Base-by-base conservation (phyloP, 2,797 vertebrate species). In the Cynopterus sphinx region DNA sequence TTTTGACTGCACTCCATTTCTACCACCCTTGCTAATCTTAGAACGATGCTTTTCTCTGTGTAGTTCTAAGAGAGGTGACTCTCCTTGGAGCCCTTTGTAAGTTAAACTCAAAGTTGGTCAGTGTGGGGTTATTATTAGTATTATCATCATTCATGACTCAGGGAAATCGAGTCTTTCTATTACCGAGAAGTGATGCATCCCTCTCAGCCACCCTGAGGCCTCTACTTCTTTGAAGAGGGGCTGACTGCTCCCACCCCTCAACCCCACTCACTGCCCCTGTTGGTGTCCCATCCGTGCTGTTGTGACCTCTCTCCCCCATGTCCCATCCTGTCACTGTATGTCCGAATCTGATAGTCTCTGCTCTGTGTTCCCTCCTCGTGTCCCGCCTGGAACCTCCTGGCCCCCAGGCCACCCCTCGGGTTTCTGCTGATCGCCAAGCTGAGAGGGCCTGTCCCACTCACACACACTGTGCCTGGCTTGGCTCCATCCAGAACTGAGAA, bases 271-370 rank as follows among this genome's bases (percentile, higher is more conserved):
- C 97, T 98, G 98, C 97, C 97, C 98, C 91, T 96, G 98, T 98
- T 98, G 98, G 97, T 98, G 98, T 99, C 97, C 67, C 98, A 98
- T 98, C 96, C 97, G 97, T 98, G 97, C 94, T 96, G 86, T 98
- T 70, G 97, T 98, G 96, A 98, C 97, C 75, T 96, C 98, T 91
- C 91, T 97, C 98, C 97, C 97, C 98, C 96, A 0, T 98, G 98
- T 98, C 83, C 3, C 98, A 98, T 98, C 98, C 98, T 98, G 98
- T 99, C 96, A 98, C 96, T 97, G 97, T 98, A 67, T 95, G 98
- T 98, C 98, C 97, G 1, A 97, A 93, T 96, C 95, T 93, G 97
- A 96, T 39, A 95, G 98, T 98, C 98, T 89, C 98, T 98, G 98
- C 98, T 98, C 98, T 98, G 2, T 98, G 98, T 98, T 57, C 97